Base-by-base conservation (phyloP, 2,888 invertebrate genomes). In the Catocala fraxini region DNA sequence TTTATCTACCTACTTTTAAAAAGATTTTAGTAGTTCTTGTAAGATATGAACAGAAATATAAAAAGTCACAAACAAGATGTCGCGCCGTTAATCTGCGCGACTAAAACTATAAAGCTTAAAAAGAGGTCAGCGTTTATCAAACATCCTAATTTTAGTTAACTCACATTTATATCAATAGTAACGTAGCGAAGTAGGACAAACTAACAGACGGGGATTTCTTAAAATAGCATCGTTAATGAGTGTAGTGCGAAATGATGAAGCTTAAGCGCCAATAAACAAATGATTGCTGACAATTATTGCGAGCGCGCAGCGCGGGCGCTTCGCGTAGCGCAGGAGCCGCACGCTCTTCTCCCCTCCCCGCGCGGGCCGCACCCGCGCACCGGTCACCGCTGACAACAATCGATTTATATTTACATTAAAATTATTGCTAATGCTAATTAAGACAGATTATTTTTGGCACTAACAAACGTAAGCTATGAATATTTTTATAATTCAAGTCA, bases 181-280 rank as follows among this genome's bases (percentile, higher is more conserved):
- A 25, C 45, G 60, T 67, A 75, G 47, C 43, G 71, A 91, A 87
- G 80, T 90, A 80, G 89, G 87, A 69, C 90, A 87, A 68, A 75
- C 76, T 80, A 76, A 81, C 79, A 79, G 76, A 80, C 82, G 73
- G 65, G 74, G 71, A 72, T 77, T 71, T 85, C 90, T 88, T 79
- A 83, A 90, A 91, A 92, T 92, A 92, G 86, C 83, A 68, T 68
- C 77, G 66, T 80, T 84, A 85, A 84, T 83, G 80, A 86, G 78
- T 77, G 80, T 85, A 79, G 85, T 79, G 85, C 85, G 85, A 89
- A 87, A 85, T 82, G 82, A 81, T 83, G 75, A 80, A 84, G 85
- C 84, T 86, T 87, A 85, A 82, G 83, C 82, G 84, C 83, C 84
- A 85, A 85, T 89, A 88, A 87, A 89, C 86, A 89, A 88, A 89